These are phyloP conservation scores for Drosophila funebris DNA, from an alignment of 1,140 invertebrate genomes.

Conservation along the genomic window DNA sequence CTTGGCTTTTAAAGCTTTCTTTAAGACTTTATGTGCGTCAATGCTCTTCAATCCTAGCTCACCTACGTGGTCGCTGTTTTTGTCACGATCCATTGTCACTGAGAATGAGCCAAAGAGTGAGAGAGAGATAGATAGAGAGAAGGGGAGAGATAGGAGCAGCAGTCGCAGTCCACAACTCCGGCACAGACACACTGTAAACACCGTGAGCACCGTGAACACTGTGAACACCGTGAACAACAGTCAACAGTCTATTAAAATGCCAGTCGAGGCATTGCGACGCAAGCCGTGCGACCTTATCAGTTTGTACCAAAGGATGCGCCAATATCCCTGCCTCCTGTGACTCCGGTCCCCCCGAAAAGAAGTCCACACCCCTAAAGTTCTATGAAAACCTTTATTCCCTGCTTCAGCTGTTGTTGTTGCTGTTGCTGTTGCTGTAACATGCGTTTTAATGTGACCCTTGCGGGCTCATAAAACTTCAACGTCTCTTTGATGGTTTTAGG, in stretches of 20 bases:
- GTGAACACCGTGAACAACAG: conserved; percentile 20
- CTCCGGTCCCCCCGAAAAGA: not conserved
- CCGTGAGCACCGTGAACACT: conserved; percentile 51
- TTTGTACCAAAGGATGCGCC: conserved; percentile 23
- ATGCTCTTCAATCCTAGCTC: not conserved
- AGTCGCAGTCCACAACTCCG: not conserved
- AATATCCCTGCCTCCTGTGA: not conserved
- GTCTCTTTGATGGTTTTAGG: conserved; percentile 45
- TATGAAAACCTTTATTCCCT: conserved; percentile 4
- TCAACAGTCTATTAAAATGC: conserved; percentile 80
- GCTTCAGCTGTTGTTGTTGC: conserved; percentile 50
- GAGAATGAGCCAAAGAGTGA: not conserved
- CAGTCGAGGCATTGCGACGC: conserved; percentile 55
- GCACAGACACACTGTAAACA: conserved; percentile 69
- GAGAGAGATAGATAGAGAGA: not conserved
- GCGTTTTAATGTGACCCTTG: conserved; percentile 83
- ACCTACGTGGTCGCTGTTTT: conserved; percentile 39
- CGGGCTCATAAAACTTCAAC: conserved; percentile 73
- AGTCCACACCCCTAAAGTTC: not conserved
- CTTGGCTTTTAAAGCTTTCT: not conserved
- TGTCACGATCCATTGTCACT: conserved; percentile 46
- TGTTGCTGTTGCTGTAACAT: conserved; percentile 60
- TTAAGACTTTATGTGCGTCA: not conserved
- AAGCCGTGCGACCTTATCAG: conserved; percentile 66
- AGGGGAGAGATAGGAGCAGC: not conserved